Evolutionary conservation across 2,888 invertebrate species (phyloP).

Genomic region (Caenorhabditis virilis): DNA sequence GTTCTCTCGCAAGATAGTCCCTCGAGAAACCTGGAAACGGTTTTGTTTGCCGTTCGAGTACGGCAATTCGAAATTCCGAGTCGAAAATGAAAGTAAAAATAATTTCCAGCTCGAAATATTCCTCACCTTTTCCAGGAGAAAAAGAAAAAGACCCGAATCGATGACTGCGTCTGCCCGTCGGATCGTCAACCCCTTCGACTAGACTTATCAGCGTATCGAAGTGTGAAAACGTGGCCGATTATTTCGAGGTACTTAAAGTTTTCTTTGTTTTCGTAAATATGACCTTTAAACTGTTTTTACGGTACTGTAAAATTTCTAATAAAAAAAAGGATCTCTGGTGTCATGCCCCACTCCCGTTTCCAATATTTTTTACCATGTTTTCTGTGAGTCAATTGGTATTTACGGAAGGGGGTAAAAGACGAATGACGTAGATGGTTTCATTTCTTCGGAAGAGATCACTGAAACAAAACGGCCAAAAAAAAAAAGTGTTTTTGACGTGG

Average conservation of each 20-base stretch:
- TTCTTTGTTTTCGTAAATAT: neutral
- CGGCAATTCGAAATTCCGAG: too few species aligned
- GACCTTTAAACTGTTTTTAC: slow-evolving; percentile 1
- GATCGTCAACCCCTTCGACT: slow-evolving; percentile 55
- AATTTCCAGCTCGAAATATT: too few species aligned
- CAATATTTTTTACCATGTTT: neutral
- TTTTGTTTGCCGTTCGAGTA: too few species aligned
- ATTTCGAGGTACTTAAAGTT: slow-evolving; percentile 15
- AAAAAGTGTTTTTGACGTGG: too few species aligned
- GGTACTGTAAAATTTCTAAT: neutral
- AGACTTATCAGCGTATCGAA: slow-evolving; percentile 55
- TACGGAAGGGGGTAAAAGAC: too few species aligned
- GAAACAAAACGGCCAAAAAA: too few species aligned
- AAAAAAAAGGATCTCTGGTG: neutral
- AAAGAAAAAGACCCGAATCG: slow-evolving; percentile 57
- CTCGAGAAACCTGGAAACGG: too few species aligned
- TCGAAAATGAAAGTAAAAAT: too few species aligned
- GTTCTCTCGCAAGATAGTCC: too few species aligned
- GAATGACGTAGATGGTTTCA: too few species aligned
- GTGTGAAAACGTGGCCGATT: slow-evolving; percentile 23
- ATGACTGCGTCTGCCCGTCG: slow-evolving; percentile 66
- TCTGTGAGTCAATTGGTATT: too few species aligned
- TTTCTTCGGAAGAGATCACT: too few species aligned
- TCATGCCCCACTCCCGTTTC: neutral
- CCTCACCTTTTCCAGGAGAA: slow-evolving; percentile 40